Conservation (phyloP, 2,888 invertebrate genomes). For the Lasioglossum zephyrum region DNA sequence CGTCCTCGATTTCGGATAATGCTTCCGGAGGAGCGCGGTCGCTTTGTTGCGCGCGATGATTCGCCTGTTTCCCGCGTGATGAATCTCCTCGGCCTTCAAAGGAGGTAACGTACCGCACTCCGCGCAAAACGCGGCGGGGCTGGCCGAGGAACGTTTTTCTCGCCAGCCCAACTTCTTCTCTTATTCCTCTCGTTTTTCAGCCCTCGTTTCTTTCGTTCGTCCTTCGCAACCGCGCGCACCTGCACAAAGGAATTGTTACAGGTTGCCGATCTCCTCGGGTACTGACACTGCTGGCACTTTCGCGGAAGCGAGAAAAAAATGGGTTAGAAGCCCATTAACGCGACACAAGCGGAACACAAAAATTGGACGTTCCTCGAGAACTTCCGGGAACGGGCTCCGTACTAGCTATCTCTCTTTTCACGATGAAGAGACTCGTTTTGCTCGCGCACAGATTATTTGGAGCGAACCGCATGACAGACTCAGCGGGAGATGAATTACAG, state of each 20-base stretch:
- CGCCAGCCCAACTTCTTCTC: neutral
- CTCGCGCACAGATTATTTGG: neutral
- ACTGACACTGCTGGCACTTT: constrained; percentile 61
- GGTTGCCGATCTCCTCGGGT: constrained; percentile 40
- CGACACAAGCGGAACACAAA: neutral
- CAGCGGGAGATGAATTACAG: neutral
- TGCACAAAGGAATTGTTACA: constrained; percentile 29
- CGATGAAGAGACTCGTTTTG: neutral
- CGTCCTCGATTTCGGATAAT: constrained; percentile 47
- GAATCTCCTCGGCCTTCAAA: constrained; percentile 51
- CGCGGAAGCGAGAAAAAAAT: constrained; percentile 17
- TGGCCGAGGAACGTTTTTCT: constrained; percentile 21
- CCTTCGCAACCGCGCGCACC: constrained; percentile 3
- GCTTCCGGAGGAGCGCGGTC: constrained; percentile 19
- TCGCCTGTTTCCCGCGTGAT: constrained; percentile 49
- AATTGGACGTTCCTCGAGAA: neutral
- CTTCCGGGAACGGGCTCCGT: neutral
- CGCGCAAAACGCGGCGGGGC: constrained; percentile 29
- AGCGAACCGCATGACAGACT: neutral
- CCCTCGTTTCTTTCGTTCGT: constrained; percentile 22
- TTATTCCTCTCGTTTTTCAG: neutral
- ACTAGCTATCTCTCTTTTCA: neutral
- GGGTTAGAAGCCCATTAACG: constrained; percentile 19
- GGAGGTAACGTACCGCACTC: constrained; percentile 55
- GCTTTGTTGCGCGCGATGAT: constrained; percentile 54